Percentiles rank a stretch among this genome's conserved stretches.
phyloP scores from a whole-genome alignment of 2,888 invertebrate species.

The Lydus trimaculatus region DNA sequence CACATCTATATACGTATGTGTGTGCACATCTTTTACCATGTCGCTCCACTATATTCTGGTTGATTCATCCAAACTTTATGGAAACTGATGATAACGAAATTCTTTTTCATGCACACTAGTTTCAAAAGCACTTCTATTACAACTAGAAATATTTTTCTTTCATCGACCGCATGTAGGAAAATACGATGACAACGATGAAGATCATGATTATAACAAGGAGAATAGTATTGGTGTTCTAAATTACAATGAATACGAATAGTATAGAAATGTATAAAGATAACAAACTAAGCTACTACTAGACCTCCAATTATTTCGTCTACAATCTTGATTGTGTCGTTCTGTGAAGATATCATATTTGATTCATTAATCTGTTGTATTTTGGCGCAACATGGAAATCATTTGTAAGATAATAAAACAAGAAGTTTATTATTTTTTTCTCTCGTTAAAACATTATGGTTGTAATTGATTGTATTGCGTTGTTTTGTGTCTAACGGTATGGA shows the following conservation, averaged over 20 bases:
- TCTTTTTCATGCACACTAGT: slow-evolving; percentile 45
- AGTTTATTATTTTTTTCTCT: background rate
- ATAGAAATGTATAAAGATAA: background rate
- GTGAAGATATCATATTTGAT: background rate
- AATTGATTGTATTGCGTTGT: background rate
- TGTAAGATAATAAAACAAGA: background rate
- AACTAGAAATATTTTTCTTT: slow-evolving; percentile 40
- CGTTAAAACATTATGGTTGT: background rate
- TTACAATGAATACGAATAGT: background rate
- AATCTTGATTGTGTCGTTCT: no score
- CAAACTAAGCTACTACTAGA: background rate
- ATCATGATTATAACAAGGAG: no score
- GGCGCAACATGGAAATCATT: background rate
- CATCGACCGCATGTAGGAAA: slow-evolving; percentile 23
- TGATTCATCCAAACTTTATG: slow-evolving; percentile 38
- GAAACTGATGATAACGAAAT: slow-evolving; percentile 52
- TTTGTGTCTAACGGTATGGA: background rate
- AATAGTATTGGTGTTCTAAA: background rate
- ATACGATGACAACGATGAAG: no score
- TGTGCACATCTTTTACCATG: background rate
- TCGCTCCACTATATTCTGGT: background rate
- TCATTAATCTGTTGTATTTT: background rate
- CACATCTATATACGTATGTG: background rate
- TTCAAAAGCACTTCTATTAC: slow-evolving; percentile 46
- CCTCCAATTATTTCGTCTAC: background rate